Evolutionary conservation across 2,888 invertebrate species (phyloP).

Genomic region (Trachelus stipa): DNA sequence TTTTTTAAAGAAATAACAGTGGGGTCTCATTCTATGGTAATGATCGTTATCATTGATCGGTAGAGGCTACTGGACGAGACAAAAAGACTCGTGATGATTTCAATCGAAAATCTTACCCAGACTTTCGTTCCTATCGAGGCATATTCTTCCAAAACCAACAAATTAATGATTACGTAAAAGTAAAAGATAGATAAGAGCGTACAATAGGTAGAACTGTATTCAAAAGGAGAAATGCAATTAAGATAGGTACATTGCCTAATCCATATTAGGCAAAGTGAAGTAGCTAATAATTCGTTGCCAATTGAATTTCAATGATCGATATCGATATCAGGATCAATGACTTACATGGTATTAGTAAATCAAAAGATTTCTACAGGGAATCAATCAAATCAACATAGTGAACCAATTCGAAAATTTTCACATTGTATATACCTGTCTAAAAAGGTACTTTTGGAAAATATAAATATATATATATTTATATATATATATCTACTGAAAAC

Average conservation of each 20-base stretch:
- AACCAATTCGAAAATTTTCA: background rate
- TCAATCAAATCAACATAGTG: background rate
- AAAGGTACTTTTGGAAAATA: background rate
- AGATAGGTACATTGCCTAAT: background rate
- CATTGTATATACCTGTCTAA: background rate
- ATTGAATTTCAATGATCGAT: constrained; percentile 16
- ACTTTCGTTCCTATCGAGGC: background rate
- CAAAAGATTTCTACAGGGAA: background rate
- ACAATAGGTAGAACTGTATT: background rate
- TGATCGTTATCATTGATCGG: background rate
- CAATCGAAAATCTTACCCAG: background rate
- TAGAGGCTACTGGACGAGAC: background rate
- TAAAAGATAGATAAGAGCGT: background rate
- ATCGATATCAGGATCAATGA: background rate
- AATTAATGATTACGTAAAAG: background rate
- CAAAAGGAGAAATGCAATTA: constrained; percentile 3
- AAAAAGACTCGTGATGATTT: background rate
- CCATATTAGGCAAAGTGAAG: constrained; percentile 14
- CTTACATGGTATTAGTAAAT: background rate
- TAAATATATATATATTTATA: background rate
- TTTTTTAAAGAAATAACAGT: background rate
- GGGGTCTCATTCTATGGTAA: background rate
- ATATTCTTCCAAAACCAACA: background rate
- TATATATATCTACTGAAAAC: background rate
- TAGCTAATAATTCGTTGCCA: constrained; percentile 10